phyloP scores from a whole-genome alignment of 2,113 vertebrate species.

The Scalopus aquaticus region DNA sequence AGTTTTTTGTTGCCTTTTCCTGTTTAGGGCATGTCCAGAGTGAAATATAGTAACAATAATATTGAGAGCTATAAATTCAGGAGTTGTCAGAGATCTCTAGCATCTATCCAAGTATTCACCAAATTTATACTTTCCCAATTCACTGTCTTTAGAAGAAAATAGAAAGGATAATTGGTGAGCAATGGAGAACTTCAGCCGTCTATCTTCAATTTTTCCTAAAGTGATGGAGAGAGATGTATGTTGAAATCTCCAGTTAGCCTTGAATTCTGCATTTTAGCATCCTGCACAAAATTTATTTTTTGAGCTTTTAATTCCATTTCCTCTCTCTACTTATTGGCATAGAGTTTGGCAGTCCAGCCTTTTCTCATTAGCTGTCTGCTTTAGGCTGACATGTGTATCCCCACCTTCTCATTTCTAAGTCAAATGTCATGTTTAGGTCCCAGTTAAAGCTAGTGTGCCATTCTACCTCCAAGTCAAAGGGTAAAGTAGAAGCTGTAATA shows the following conservation, averaged over 20 bases:
- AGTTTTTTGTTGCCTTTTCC: neutral
- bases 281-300: neutral
- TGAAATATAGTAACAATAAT: neutral
- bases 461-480: neutral
- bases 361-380: neutral
- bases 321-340: neutral
- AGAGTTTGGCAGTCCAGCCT: neutral
- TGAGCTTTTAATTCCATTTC: neutral
- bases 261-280: constrained; percentile 1
- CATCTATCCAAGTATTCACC: neutral
- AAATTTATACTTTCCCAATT: neutral
- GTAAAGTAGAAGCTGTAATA: neutral
- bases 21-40: neutral
- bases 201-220: neutral
- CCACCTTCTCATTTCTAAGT: neutral
- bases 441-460: neutral
- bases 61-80: neutral
- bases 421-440: neutral
- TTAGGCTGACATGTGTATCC: neutral
- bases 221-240: neutral
- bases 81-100: neutral
- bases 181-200: neutral
- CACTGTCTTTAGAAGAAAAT: neutral
- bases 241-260: neutral
- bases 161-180: neutral